phyloP scores from a whole-genome alignment of 92 coral and sea anemone genomes.

The Phenganax subtilis region DNA sequence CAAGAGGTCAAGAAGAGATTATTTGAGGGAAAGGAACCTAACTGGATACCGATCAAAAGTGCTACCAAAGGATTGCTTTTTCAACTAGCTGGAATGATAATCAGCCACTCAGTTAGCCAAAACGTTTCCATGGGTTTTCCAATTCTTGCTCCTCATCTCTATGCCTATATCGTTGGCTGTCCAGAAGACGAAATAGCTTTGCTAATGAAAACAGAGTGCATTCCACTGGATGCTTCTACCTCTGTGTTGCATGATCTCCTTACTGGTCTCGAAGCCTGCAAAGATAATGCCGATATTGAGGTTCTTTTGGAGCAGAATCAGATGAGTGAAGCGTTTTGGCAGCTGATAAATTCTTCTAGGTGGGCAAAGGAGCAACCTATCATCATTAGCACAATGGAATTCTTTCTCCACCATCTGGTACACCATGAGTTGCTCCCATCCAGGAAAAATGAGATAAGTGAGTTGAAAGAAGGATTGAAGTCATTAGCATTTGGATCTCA shows the following conservation, averaged over 20 bases:
- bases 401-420: slow-evolving; percentile 44
- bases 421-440: slow-evolving; percentile 49
- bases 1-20: slow-evolving; percentile 38
- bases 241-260: slow-evolving; percentile 26
- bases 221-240: slow-evolving; percentile 39
- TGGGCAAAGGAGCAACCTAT: slow-evolving; percentile 44
- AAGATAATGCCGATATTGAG: slow-evolving; percentile 18
- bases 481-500: slow-evolving; percentile 42
- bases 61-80: slow-evolving; percentile 33
- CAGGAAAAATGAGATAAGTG: slow-evolving; percentile 45
- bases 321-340: slow-evolving; percentile 46
- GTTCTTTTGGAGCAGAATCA: slow-evolving; percentile 38
- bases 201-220: slow-evolving; percentile 23
- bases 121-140: slow-evolving; percentile 37
- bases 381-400: slow-evolving; percentile 24
- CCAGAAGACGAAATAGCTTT: slow-evolving; percentile 29
- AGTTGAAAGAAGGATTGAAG: slow-evolving; percentile 46
- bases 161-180: slow-evolving; percentile 27
- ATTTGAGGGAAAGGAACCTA: slow-evolving; percentile 41
- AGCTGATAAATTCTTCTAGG: slow-evolving; percentile 44
- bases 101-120: slow-evolving; percentile 9
- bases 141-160: slow-evolving; percentile 24
- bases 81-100: slow-evolving; percentile 41
- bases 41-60: slow-evolving; percentile 40
- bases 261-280: slow-evolving; percentile 25